Conservation (phyloP, 2,888 invertebrate species). For the Onchidella celtica region DNA sequence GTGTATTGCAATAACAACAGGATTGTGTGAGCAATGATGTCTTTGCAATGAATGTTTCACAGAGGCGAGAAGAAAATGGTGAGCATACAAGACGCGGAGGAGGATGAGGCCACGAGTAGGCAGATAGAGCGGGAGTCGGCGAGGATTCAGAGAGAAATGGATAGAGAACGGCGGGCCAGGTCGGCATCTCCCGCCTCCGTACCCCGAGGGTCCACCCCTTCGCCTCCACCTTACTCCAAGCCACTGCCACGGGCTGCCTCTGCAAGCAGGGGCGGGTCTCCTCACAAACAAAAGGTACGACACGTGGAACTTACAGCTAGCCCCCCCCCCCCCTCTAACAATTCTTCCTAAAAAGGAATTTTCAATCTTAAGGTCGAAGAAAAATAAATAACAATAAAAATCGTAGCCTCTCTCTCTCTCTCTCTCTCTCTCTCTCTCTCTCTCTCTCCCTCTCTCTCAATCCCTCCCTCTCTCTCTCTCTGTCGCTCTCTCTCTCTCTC, state of each 20-base stretch:
- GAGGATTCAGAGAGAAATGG: slow-evolving; percentile 70
- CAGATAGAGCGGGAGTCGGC: slow-evolving; percentile 69
- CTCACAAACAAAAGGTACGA: background rate
- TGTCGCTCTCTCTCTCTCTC: too few relatives aligned
- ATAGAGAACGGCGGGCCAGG: slow-evolving; percentile 65
- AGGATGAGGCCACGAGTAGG: slow-evolving; percentile 50
- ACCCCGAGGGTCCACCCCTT: slow-evolving; percentile 17
- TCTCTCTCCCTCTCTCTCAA: too few relatives aligned
- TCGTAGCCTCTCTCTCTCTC: background rate
- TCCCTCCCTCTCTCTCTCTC: too few relatives aligned
- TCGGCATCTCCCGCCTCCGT: slow-evolving; percentile 60
- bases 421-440: background rate
- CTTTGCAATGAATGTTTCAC: too few relatives aligned
- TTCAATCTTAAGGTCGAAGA: too few relatives aligned
- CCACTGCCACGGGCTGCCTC: background rate
- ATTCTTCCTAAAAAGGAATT: background rate
- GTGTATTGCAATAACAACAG: too few relatives aligned
- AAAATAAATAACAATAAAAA: too few relatives aligned
- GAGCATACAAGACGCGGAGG: slow-evolving; percentile 51
- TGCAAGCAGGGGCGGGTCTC: background rate
- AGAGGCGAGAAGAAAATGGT: slow-evolving; percentile 42
- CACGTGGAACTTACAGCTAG: background rate
- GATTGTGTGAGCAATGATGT: too few relatives aligned
- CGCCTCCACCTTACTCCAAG: background rate
- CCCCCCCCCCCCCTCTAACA: background rate